Base-by-base conservation (phyloP, 2,888 invertebrate species). In the Brachynemurus nebulosus region DNA sequence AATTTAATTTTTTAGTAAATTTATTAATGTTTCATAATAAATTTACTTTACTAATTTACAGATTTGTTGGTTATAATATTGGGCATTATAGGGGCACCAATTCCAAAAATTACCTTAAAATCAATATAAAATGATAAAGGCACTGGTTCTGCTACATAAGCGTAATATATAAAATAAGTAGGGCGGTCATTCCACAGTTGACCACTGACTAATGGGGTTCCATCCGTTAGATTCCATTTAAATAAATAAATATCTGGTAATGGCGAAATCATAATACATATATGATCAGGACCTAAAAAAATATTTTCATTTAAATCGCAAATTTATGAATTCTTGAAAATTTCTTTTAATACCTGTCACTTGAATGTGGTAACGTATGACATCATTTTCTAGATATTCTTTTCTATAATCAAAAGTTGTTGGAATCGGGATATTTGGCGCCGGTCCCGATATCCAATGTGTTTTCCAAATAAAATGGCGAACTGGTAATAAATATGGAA, bases 401-500 rank as follows among this genome's bases (percentile, higher is more conserved):
- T 64, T 58, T 42, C 66, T 55, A 37, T 74, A 58, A 42, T 65
- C 60, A 49, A 76, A 61, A 47, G 62, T 62, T 4, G 73, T 68
- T 2, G 69, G 68, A 44, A 66, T 63, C 27, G 60, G 62, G 43
- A 74, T 62, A 36, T 59, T 57, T 23, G 76, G 74, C 40, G 67
- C 62, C 9, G 71, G 67, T 16, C 71, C 73, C 35, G 71, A 70
- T 50, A 76, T 61, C 70, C 73, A 75, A 61, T 72, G 72, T 17
- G 78, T 78, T 61, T 66, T 70, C 71, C 72, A 71, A 53, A 86
- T 67, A 55, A 83, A 75, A 41, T 72, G 68, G 47, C 74, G 68
- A 52, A 81, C 80, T 27, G 88, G 86, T 61, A 86, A 76, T 57
- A 77, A 73, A 66, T 83, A 86, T 11, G 88, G 86, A 63, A 80